A percentile compares a stretch with the other conserved stretches of the same genome.
phyloP scores from a whole-genome alignment of 2,797 vertebrate species.

The Gymnoscopelus microlampas region DNA sequence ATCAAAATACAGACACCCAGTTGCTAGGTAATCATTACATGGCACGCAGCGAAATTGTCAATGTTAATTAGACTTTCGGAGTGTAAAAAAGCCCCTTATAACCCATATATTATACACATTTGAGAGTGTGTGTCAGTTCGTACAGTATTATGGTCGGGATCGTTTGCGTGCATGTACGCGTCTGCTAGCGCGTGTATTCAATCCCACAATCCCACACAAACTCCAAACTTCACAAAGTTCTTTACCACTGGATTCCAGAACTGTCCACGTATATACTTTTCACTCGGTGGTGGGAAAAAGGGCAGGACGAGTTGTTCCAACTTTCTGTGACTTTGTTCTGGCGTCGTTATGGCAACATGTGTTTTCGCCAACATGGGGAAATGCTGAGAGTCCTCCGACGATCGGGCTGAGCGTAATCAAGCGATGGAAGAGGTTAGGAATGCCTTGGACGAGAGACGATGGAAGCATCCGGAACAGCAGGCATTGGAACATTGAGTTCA shows the following conservation, averaged over 20 bases:
- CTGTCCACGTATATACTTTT: no score
- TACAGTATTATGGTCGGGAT: neutral
- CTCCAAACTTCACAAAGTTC: no score
- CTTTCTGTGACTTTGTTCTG: conserved; percentile 28
- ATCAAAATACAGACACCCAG: conserved; percentile 27
- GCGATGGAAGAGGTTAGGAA: conserved; percentile 57
- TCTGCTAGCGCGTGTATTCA: no score
- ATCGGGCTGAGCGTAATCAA: conserved; percentile 66
- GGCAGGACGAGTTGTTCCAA: conserved; percentile 27
- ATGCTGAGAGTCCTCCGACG: conserved; percentile 32
- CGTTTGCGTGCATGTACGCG: no score
- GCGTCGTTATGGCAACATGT: conserved; percentile 44
- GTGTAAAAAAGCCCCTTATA: no score
- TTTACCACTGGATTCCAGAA: no score
- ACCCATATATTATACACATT: neutral
- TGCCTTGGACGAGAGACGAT: conserved; percentile 57
- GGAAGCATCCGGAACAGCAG: conserved; percentile 59
- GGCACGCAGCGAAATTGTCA: neutral
- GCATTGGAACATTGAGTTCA: conserved; percentile 61
- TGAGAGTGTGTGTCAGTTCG: conserved; percentile 4
- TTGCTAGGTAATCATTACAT: conserved; percentile 41
- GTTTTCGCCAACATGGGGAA: conserved; percentile 49
- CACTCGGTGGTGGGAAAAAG: neutral
- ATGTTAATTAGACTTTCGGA: no score
- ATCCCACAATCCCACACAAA: no score